Evolutionary conservation across 2,113 vertebrate genomes (phyloP).

Genomic region (Brachypodius melanocephalos): DNA sequence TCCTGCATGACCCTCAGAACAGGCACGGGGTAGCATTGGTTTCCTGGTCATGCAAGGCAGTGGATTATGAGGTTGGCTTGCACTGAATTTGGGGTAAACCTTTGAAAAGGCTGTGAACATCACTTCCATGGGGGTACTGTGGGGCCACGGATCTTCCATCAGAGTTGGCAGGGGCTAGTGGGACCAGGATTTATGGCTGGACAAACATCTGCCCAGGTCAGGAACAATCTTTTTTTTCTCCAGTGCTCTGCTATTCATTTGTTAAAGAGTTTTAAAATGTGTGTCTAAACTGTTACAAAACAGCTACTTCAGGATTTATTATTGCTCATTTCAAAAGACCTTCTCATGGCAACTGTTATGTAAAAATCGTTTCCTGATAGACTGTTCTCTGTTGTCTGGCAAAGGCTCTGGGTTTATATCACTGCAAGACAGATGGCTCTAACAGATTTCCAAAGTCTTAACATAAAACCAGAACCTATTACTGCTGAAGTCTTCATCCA

Average conservation of each 20-base stretch:
- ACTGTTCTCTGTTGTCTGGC: constrained; percentile 59
- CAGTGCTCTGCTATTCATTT: not conserved
- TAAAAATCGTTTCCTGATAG: constrained; percentile 67
- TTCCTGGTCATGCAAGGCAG: not conserved
- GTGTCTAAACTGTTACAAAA: constrained; percentile 31
- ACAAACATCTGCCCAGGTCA: not conserved
- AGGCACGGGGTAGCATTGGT: not conserved
- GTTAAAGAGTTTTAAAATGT: constrained; percentile 31
- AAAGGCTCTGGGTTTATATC: constrained; percentile 54
- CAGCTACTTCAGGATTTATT: constrained; percentile 55
- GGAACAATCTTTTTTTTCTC: not conserved
- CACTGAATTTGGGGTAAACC: not conserved
- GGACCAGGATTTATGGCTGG: not conserved
- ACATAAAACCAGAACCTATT: constrained; percentile 57
- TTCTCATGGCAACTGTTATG: constrained; percentile 56
- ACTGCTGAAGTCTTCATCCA: constrained; percentile 57
- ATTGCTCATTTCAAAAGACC: constrained; percentile 48
- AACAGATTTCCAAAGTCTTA: constrained; percentile 59
- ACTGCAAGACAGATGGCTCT: constrained; percentile 61
- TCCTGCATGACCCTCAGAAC: not conserved
- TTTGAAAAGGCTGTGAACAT: not conserved
- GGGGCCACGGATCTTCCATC: not conserved
- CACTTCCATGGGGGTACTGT: fast-evolving
- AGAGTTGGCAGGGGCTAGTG: not conserved
- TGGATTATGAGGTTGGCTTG: not conserved